These are phyloP conservation scores for Coregonus ussuriensis DNA, from an alignment of 2,797 vertebrate species.

Conservation along the genomic window DNA sequence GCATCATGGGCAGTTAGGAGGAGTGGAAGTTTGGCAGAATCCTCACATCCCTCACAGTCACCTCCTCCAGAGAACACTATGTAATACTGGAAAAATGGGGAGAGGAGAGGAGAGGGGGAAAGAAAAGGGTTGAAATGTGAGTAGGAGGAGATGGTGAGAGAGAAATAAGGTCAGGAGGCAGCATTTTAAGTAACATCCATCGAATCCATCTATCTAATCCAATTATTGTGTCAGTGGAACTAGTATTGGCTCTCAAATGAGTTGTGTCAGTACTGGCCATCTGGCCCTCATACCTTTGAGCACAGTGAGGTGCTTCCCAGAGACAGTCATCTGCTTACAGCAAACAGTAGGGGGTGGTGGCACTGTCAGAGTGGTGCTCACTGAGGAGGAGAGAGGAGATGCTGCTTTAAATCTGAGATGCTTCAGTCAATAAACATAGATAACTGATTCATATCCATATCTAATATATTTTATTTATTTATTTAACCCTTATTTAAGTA, in stretches of 20 bases:
- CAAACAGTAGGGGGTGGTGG: constrained; percentile 87
- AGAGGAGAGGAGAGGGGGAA: not conserved
- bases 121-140: not conserved
- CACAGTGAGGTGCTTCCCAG: constrained; percentile 86
- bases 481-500: no score
- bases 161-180: no score
- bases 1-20: constrained; percentile 94
- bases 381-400: constrained; percentile 57
- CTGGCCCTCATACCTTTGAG: constrained; percentile 82
- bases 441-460: not conserved
- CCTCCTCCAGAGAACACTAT: constrained; percentile 90
- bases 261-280: no score
- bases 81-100: constrained; percentile 76
- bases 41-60: constrained; percentile 83
- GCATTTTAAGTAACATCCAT: no score
- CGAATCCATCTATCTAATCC: no score
- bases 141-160: no score
- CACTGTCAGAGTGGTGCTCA: constrained; percentile 90
- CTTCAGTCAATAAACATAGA: not conserved
- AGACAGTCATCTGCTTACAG: constrained; percentile 91
- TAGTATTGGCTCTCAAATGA: not conserved
- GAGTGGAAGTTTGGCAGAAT: constrained; percentile 92
- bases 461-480: not conserved
- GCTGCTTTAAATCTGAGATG: no score
- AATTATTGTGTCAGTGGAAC: not conserved